Evolutionary conservation across 2,113 vertebrate genomes (phyloP).

Genomic region (Ceuthmochares aereus): DNA sequence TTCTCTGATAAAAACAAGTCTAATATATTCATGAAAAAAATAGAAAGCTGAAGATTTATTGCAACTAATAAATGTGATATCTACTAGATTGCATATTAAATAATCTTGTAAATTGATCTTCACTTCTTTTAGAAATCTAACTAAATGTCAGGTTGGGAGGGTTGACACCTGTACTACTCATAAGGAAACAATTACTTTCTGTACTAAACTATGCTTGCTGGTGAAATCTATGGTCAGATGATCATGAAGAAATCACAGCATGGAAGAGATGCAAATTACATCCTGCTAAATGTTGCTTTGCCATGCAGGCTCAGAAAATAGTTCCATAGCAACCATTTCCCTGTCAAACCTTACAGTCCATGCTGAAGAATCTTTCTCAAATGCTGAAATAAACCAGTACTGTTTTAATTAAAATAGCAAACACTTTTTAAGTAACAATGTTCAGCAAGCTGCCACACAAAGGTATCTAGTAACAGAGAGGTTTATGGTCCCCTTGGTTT

Average conservation of each 20-base stretch:
- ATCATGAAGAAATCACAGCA: background rate
- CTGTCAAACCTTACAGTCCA: background rate
- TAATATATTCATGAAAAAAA: background rate
- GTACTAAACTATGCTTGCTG: background rate
- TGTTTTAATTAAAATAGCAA: background rate
- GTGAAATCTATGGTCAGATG: background rate
- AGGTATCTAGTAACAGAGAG: background rate
- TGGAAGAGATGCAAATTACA: conserved; percentile 32
- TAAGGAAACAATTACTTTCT: background rate
- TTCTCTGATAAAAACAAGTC: background rate
- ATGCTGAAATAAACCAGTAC: background rate
- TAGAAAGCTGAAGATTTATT: background rate
- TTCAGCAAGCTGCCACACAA: background rate
- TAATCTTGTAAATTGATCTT: background rate
- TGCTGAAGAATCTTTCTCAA: background rate
- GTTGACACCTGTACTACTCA: background rate
- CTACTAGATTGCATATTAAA: background rate
- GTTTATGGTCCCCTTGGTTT: background rate
- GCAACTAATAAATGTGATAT: background rate
- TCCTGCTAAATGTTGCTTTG: conserved; percentile 1
- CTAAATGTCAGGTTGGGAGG: background rate
- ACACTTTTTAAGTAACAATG: background rate
- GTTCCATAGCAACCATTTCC: conserved; percentile 56
- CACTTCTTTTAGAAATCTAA: background rate
- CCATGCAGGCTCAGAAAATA: background rate